These are phyloP conservation scores for Lordiphosa mommai DNA, from an alignment of 1,140 invertebrate genomes.

Conservation along the genomic window DNA sequence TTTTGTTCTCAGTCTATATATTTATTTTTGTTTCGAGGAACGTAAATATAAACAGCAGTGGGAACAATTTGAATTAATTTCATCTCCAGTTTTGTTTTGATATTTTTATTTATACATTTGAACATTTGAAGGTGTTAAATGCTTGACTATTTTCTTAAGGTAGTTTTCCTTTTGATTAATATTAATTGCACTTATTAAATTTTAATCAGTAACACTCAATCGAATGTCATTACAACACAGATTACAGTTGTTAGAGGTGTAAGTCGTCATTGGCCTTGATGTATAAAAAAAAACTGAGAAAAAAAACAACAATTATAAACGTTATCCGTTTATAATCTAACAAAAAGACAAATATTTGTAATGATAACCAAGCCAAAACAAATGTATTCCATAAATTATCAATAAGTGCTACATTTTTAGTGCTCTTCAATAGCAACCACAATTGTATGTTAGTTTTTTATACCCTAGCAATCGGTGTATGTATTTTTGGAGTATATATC, in stretches of 20 bases:
- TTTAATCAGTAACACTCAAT: constrained; percentile 6
- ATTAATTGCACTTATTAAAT: constrained; percentile 4
- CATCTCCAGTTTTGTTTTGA: constrained; percentile 8
- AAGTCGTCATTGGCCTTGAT: constrained; percentile 2
- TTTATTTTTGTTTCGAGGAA: constrained; percentile 66
- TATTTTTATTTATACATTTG: neutral
- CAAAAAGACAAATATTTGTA: constrained; percentile 44
- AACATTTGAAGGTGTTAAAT: neutral
- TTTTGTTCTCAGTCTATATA: constrained; percentile 44
- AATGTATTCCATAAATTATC: constrained; percentile 8
- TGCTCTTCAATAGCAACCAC: too few relatives aligned
- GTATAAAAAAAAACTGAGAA: neutral
- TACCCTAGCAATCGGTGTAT: too few relatives aligned
- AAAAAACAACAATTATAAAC: constrained; percentile 6
- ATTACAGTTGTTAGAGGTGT: neutral
- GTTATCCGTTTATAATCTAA: constrained; percentile 38
- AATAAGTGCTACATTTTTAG: neutral
- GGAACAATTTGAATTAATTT: constrained; percentile 54
- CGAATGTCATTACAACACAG: constrained; percentile 1
- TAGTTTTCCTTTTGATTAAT: constrained; percentile 3
- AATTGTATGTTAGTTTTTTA: too few relatives aligned
- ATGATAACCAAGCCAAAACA: constrained; percentile 23
- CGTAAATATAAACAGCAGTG: constrained; percentile 60
- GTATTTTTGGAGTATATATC: too few relatives aligned
- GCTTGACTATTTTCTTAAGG: neutral